Conservation (phyloP, 1,140 invertebrate genomes). For the Batillaria attramentaria region DNA sequence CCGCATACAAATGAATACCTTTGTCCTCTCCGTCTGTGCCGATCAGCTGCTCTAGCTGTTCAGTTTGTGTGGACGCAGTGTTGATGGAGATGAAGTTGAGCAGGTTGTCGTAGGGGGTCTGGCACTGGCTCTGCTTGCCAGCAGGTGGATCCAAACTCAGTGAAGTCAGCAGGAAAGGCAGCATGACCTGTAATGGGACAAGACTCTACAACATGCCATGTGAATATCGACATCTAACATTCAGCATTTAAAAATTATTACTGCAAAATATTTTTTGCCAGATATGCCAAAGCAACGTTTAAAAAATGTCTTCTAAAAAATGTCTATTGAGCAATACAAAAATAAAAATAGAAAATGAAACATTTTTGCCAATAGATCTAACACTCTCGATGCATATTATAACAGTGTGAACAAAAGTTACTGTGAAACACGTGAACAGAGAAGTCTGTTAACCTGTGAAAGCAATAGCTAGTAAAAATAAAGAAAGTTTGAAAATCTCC, state of each 20-base stretch:
- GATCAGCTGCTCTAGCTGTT: slow-evolving; percentile 19
- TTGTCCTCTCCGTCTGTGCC: neutral
- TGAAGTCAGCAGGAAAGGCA: slow-evolving; percentile 24
- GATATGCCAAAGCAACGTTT: no score
- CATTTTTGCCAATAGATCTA: neutral
- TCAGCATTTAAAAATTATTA: neutral
- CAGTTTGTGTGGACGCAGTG: neutral
- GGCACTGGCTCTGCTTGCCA: neutral
- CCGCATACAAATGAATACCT: no score
- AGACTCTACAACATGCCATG: neutral
- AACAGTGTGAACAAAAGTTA: no score
- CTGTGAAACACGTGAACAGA: no score
- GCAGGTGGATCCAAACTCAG: slow-evolving; percentile 1
- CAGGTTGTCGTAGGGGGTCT: slow-evolving; percentile 25
- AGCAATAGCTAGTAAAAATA: no score
- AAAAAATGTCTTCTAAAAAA: no score
- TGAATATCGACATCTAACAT: neutral
- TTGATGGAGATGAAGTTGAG: slow-evolving; percentile 29
- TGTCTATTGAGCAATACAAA: no score
- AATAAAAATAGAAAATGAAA: neutral
- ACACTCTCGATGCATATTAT: no score
- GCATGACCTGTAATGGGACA: neutral
- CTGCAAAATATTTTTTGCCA: no score
- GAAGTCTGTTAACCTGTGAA: no score
- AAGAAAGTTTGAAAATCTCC: no score